Evolutionary conservation across 2,797 vertebrate genomes (phyloP), one percentile per base, ranked within the genome.

Genomic region (Poliocrania exsul): DNA sequence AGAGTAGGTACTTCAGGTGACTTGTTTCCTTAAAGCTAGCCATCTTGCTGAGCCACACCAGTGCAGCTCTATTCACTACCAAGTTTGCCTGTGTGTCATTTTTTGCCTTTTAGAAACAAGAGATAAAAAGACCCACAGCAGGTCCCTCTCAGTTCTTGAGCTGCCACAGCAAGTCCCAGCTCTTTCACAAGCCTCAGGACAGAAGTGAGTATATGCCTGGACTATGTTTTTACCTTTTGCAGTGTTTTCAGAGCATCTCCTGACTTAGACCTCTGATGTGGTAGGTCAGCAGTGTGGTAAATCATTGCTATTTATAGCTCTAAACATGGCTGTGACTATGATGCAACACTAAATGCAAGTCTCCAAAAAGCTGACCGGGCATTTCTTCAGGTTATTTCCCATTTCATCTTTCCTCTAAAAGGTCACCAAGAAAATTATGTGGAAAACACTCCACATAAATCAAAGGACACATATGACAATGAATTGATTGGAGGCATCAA

Each of bases 241-340:
- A 29, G 35, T 20, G 46, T 35, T 82, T 73, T 71, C 53, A 38
- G 16, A 50, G 15, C 66, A 49, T 25, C 33, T 65, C 67, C 37
- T 38, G 37, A 33, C 24, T 54, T 17, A 42, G 11, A 25, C 3
- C 9, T 12, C 16, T 0, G 0, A 6, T 2, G 12, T 28, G 25
- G 28, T 13, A 4, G 8, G 11, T 28, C 44, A 69, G 51, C 0
- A 0, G 5, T 10, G 42, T 10, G 20, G 0, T 31, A n/a, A 65
- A 2, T 17, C 0, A 0, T 47, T n/a, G 24, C 47, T 69, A 26
- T 51, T 67, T 71, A 71, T 71, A 71, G 44, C 56, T 71, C 33
- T 37, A 15, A 69, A 23, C 37, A 70, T 47, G 44, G 18, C 31
- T 49, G n/a, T 69, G 66, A 81, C 23, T 20, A 3, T 23, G 29